Percentiles rank a stretch among this genome's conserved stretches.
These are phyloP conservation scores for Falcaria lacertinaria DNA, from an alignment of 2,888 invertebrate genomes.

Conservation along the genomic window DNA sequence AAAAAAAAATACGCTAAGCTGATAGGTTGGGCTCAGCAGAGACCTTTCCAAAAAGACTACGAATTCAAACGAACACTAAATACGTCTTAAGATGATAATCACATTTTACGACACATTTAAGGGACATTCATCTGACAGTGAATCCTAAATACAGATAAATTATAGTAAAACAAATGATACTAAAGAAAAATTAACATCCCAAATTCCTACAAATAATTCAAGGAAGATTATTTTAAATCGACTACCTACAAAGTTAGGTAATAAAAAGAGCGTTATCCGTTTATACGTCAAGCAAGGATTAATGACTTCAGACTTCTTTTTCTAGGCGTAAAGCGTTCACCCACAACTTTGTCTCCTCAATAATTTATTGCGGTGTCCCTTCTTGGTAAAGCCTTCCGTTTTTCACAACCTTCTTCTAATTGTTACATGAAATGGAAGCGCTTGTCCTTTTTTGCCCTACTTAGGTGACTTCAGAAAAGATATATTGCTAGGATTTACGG, in stretches of 20 bases:
- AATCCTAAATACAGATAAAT: no score
- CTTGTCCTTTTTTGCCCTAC: slow-evolving; percentile 33
- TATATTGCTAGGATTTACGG: slow-evolving; percentile 24
- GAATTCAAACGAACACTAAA: no score
- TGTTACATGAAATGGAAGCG: slow-evolving; percentile 47
- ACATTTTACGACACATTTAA: no score
- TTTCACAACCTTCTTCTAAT: slow-evolving; percentile 47
- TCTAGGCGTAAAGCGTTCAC: slow-evolving; percentile 36
- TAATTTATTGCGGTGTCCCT: slow-evolving; percentile 50
- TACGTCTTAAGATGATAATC: no score
- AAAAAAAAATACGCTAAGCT: no score
- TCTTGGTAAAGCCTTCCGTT: slow-evolving; percentile 28
- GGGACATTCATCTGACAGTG: no score
- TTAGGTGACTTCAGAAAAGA: slow-evolving; percentile 43
- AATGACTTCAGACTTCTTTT: slow-evolving; percentile 35
- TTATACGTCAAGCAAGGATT: slow-evolving; percentile 44
- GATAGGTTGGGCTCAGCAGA: no score
- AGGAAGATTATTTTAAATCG: slow-evolving; percentile 41
- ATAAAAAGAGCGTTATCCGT: slow-evolving; percentile 43
- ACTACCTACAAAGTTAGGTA: slow-evolving; percentile 31
- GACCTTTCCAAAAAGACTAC: no score
- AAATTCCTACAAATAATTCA: neutral
- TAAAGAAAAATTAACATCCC: neutral
- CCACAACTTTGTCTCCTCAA: slow-evolving; percentile 52
- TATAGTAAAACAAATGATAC: no score